Percentiles rank a stretch among this genome's conserved stretches.
Evolutionary conservation across 2,797 vertebrate genomes (phyloP).

Genomic region (Helarctos malayanus): DNA sequence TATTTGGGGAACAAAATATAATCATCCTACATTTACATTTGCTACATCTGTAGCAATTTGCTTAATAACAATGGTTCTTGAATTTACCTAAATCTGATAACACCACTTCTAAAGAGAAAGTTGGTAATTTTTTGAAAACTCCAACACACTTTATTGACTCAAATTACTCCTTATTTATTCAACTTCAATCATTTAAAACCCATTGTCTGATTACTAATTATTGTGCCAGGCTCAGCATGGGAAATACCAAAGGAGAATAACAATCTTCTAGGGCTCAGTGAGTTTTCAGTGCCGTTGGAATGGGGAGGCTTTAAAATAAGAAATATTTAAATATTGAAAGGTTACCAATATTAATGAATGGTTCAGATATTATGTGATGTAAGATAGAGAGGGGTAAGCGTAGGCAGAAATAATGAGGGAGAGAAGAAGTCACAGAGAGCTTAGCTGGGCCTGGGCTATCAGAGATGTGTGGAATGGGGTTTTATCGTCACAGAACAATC

Average conservation of each 20-base stretch:
- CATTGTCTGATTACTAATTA: not conserved
- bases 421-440: not conserved
- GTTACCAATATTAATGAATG: not conserved
- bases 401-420: not conserved
- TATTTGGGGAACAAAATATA: constrained; percentile 26
- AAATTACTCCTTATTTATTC: constrained; percentile 18
- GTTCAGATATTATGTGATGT: not conserved
- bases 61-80: constrained; percentile 20
- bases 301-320: not conserved
- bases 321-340: constrained; percentile 11
- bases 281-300: not conserved
- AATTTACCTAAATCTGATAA: not conserved
- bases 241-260: not conserved
- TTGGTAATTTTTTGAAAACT: constrained; percentile 24
- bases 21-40: constrained; percentile 23
- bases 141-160: not conserved
- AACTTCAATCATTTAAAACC: constrained; percentile 4
- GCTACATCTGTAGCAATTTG: not conserved
- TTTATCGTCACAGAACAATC: constrained; percentile 42
- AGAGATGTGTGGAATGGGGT: not conserved
- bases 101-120: not conserved
- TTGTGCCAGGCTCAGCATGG: not conserved
- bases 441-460: not conserved
- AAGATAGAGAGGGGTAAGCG: not conserved
- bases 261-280: not conserved